Evolutionary conservation across 2,113 vertebrate genomes (phyloP).

Genomic region (Ochotona curzoniae): DNA sequence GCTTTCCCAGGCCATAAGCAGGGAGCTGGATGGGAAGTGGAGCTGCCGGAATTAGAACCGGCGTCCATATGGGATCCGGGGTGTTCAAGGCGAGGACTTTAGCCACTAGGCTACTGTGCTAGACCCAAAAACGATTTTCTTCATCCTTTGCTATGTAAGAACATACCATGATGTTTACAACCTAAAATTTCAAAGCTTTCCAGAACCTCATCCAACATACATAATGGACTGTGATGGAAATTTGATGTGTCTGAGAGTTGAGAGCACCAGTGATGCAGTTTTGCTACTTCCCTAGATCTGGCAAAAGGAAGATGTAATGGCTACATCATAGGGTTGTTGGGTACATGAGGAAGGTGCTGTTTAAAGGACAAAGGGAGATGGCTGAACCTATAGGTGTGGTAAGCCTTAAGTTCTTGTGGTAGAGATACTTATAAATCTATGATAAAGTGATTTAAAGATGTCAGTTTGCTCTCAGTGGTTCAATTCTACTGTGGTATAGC

Average conservation of each 20-base stretch:
- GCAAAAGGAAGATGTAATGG: slow-evolving; percentile 42
- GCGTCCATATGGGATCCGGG: no score
- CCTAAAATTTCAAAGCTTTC: slow-evolving; percentile 33
- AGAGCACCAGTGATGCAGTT: slow-evolving; percentile 36
- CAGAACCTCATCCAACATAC: slow-evolving; percentile 15
- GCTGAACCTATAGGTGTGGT: neutral
- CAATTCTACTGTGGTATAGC: slow-evolving; percentile 13
- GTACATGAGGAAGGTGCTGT: neutral
- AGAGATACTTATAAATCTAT: slow-evolving; percentile 12
- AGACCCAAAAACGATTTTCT: neutral
- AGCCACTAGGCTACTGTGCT: no score
- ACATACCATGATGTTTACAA: neutral
- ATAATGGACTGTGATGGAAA: neutral
- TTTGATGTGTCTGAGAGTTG: slow-evolving; percentile 4
- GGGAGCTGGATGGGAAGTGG: no score
- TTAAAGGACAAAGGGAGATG: neutral
- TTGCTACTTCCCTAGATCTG: neutral
- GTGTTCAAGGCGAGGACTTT: no score
- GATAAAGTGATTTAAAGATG: slow-evolving; percentile 36
- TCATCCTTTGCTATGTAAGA: slow-evolving; percentile 10
- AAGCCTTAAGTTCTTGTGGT: neutral
- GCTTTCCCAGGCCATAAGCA: no score
- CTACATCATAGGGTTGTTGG: neutral
- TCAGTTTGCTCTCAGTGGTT: slow-evolving; percentile 36
- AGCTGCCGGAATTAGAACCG: no score